Evolutionary conservation across 2,113 vertebrate species (phyloP).

Genomic region (Ellobius talpinus): DNA sequence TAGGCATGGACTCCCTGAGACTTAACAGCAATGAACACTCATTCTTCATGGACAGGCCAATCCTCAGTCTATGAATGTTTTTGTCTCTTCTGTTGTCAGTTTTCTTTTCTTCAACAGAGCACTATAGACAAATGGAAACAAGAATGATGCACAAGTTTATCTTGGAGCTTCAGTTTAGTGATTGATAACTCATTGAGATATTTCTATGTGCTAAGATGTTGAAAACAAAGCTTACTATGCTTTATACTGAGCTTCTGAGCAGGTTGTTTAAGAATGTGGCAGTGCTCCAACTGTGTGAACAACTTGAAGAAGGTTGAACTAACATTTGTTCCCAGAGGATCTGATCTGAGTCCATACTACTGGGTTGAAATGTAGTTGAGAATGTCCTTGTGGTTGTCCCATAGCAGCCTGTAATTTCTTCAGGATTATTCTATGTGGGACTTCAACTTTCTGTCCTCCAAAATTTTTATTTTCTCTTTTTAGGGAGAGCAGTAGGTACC

Average conservation of each 20-base stretch:
- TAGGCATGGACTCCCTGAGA: background rate
- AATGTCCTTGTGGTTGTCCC: background rate
- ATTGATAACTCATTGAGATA: background rate
- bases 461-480: background rate
- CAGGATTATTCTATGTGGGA: background rate
- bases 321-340: background rate
- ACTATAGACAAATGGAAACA: background rate
- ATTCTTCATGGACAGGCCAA: background rate
- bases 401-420: background rate
- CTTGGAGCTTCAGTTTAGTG: background rate
- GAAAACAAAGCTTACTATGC: background rate
- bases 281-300: background rate
- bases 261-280: background rate
- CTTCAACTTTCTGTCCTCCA: background rate
- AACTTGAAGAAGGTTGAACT: background rate
- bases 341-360: background rate
- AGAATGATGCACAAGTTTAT: background rate
- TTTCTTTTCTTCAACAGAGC: background rate
- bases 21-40: background rate
- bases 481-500: accelerated
- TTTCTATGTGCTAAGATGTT: background rate
- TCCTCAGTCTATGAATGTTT: background rate
- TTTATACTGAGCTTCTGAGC: background rate
- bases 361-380: background rate
- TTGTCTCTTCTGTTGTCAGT: background rate